Conservation (phyloP, 2,888 invertebrate genomes). For the Sarcophaga caerulescens region DNA sequence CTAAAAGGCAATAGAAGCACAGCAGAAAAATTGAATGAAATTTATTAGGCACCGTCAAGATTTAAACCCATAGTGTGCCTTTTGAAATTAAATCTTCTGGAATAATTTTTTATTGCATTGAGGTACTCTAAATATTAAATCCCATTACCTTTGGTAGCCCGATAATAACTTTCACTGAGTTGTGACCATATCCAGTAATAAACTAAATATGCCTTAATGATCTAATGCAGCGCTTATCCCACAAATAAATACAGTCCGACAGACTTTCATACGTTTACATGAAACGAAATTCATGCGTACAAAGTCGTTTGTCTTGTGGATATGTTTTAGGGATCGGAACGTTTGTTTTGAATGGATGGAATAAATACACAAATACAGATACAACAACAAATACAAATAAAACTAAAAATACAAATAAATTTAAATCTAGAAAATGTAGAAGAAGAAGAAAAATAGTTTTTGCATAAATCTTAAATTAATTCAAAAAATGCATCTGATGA, state of each 20-base stretch:
- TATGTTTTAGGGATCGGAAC: neutral
- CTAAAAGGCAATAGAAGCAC: too few species aligned
- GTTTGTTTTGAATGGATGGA: neutral
- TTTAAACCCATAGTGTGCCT: too few species aligned
- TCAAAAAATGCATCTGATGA: constrained; percentile 77
- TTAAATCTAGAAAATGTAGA: constrained; percentile 3
- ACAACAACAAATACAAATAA: neutral
- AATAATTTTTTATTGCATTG: too few species aligned
- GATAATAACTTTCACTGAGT: too few species aligned
- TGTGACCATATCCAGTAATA: neutral
- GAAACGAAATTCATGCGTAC: constrained; percentile 27
- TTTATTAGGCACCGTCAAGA: too few species aligned
- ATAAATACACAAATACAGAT: constrained; percentile 14
- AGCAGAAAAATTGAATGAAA: too few species aligned
- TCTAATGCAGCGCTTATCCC: neutral
- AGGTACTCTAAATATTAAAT: too few species aligned
- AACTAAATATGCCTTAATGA: neutral
- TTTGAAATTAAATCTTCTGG: too few species aligned
- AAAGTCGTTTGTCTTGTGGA: constrained; percentile 53
- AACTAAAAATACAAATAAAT: neutral
- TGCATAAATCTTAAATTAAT: constrained; percentile 79
- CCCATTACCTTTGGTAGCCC: too few species aligned
- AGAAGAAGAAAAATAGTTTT: constrained; percentile 49
- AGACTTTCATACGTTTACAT: constrained; percentile 1
- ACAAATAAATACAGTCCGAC: neutral